Percentiles rank a stretch among this genome's conserved stretches.
These are phyloP conservation scores for Gopherus evgoodei DNA, from an alignment of 2,113 vertebrate species.

Conservation along the genomic window DNA sequence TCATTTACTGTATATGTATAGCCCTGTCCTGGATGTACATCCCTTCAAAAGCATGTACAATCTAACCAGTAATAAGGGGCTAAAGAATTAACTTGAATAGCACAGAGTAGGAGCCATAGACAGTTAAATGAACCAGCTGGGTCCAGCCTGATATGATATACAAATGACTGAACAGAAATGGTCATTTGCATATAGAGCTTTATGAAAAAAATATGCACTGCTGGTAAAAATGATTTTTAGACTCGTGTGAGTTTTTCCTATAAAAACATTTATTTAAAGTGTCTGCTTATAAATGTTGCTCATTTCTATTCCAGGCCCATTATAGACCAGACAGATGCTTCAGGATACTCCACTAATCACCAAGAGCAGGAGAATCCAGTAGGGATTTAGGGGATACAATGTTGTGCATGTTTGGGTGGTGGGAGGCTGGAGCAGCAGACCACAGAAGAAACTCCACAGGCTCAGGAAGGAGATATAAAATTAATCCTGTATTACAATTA, in stretches of 20 bases:
- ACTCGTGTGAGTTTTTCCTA: not conserved
- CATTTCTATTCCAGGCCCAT: not conserved
- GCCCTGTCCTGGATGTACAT: constrained; percentile 15
- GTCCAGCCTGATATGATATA: constrained; percentile 24
- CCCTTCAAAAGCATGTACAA: not conserved
- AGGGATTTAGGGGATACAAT: not conserved
- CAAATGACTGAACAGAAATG: constrained; percentile 55
- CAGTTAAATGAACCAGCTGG: constrained; percentile 3
- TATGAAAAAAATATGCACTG: constrained; percentile 40
- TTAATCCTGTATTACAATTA: not conserved
- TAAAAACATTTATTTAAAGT: constrained; percentile 36
- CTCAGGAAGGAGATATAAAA: not conserved
- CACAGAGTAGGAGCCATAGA: constrained; percentile 37
- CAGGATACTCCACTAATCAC: not conserved
- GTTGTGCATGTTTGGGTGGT: not conserved
- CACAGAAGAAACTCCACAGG: not conserved
- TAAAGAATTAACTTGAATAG: constrained; percentile 39
- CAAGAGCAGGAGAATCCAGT: not conserved
- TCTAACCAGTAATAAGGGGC: constrained; percentile 14
- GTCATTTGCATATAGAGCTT: constrained; percentile 21
- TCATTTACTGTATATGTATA: constrained; percentile 23
- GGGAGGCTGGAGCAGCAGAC: not conserved
- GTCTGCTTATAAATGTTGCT: not conserved
- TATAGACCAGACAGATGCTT: not conserved
- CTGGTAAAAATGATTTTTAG: constrained; percentile 37